Evolutionary conservation across 2,113 vertebrate genomes (phyloP).

Genomic region (Micronisus gabar): DNA sequence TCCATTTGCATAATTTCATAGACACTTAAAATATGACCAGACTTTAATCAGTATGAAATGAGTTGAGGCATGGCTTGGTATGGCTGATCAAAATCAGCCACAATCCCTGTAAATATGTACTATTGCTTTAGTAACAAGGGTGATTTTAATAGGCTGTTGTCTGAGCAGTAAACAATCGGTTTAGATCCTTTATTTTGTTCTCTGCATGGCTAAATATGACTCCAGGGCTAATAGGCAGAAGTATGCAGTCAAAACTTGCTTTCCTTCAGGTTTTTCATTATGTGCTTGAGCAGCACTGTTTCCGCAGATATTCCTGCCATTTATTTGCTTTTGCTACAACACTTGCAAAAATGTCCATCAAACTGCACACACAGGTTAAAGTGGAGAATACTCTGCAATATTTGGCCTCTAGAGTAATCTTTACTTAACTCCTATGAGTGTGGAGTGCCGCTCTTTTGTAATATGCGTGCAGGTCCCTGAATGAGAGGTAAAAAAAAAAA

Average conservation of each 20-base stretch:
- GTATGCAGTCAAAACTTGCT: neutral
- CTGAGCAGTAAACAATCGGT: conserved; percentile 24
- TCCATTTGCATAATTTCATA: conserved; percentile 67
- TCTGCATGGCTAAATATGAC: neutral
- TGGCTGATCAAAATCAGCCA: conserved; percentile 15
- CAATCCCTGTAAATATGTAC: conserved; percentile 32
- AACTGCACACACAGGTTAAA: neutral
- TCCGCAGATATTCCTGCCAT: neutral
- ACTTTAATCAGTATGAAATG: conserved; percentile 56
- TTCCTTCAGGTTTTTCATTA: neutral
- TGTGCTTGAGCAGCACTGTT: neutral
- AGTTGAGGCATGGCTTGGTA: conserved; percentile 28
- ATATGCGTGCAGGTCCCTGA: neutral
- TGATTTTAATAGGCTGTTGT: conserved; percentile 9
- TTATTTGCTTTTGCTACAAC: neutral
- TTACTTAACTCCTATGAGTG: neutral
- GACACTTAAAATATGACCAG: conserved; percentile 60
- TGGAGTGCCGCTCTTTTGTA: neutral
- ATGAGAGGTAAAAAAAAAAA: neutral
- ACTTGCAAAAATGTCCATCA: neutral
- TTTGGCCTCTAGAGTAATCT: neutral
- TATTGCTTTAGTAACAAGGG: conserved; percentile 6
- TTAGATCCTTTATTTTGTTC: neutral
- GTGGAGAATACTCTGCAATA: neutral
- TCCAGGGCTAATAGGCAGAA: neutral